phyloP scores from a whole-genome alignment of 2,797 vertebrate genomes.

The Notolepis coatsorum region DNA sequence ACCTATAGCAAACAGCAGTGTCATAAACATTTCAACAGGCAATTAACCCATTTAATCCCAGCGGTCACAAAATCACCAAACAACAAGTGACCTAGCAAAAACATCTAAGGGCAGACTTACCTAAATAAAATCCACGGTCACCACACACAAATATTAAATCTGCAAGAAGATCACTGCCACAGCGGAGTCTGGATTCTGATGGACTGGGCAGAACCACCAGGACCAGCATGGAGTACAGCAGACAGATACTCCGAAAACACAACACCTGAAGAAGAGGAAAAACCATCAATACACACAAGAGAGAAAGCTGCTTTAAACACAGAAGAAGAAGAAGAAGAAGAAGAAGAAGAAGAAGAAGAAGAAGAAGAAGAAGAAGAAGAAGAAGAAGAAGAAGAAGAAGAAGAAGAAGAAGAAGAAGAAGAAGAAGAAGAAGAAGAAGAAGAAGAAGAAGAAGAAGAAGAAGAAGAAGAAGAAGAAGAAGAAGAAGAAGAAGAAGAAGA shows the following conservation, averaged over 20 bases:
- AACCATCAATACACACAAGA: neutral
- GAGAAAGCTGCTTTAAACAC: neutral
- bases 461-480: neutral
- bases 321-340: neutral
- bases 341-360: neutral
- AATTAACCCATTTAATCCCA: neutral
- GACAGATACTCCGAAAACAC: slow-evolving; percentile 42
- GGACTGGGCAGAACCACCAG: slow-evolving; percentile 41
- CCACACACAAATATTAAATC: slow-evolving; percentile 76
- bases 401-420: neutral
- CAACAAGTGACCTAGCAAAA: neutral
- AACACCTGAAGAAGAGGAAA: slow-evolving; percentile 42
- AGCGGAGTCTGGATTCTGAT: slow-evolving; percentile 56
- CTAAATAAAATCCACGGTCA: slow-evolving; percentile 71
- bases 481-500: neutral
- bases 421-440: neutral
- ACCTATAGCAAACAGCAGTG: neutral
- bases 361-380: neutral
- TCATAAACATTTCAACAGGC: neutral
- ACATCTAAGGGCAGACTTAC: slow-evolving; percentile 34
- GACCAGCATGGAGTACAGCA: slow-evolving; percentile 43
- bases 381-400: neutral
- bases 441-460: neutral
- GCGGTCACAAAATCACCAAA: neutral
- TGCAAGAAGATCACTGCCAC: slow-evolving; percentile 67